Evolutionary conservation across 1,140 invertebrate species (phyloP), one percentile per base, ranked within the genome.

Genomic region (Hylaeus anthracinus): DNA sequence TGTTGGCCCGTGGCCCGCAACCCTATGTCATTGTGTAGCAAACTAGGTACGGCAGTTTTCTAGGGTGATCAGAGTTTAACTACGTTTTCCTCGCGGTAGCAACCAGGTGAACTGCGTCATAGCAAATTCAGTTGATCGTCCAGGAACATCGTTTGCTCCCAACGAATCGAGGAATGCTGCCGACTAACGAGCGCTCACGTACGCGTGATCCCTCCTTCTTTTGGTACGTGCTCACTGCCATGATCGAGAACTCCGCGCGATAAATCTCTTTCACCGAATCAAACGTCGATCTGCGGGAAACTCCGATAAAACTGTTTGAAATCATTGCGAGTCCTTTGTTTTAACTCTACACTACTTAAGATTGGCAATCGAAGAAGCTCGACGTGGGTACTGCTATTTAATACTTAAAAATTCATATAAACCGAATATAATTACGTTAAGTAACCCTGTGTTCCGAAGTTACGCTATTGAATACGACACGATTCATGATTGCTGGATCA

Each of bases 21-120:
- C 39, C 64, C 26, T 26, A 26, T 48, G 48, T 43, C 39, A n/a
- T 43, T 0, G 26, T 26, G 26, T 26, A 26, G 74, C 70, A 67
- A 86, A 86, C 80, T 82, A 79, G 80, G 53, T 41, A 72, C 64
- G 84, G 43, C 75, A 83, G 77, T 86, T 86, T 86, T 86, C 81
- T 86, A 80, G 61, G 67, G 72, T 69, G 84, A 86, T 86, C 76
- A 45, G 72, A 69, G 83, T 75, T 86, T 86, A 86, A 86, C 84
- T 74, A 78, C 63, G 75, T 85, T 85, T 86, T 69, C 72, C 79
- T 55, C 63, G 79, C 64, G 84, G 79, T 81, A 56, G 45, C 43
- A 43, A 43, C 70, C 83, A 72, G 72, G 74, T 84, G 69, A 85
- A 74, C 83, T 79, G 65, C 75, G 74, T 77, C 84, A 58, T 56